Percentiles rank a stretch among this genome's conserved stretches.
Evolutionary conservation across 2,797 vertebrate genomes (phyloP).

Genomic region (Pogonophryne albipinna): DNA sequence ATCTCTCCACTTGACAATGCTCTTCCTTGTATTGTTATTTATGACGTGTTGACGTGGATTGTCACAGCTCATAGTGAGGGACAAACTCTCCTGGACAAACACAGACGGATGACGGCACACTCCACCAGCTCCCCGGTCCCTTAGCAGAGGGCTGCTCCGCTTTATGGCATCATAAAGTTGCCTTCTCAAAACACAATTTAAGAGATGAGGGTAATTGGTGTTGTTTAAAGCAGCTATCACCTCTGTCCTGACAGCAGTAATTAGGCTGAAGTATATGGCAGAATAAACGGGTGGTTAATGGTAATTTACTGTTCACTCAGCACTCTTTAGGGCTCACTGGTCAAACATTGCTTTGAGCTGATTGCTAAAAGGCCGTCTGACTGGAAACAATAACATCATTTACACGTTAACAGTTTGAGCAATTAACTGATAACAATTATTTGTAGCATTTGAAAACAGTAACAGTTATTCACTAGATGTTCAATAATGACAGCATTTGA

Average conservation of each 20-base stretch:
- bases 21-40: slow-evolving; percentile 32
- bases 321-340: slow-evolving; percentile 30
- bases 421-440: too few species aligned
- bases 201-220: slow-evolving; percentile 83
- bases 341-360: slow-evolving; percentile 26
- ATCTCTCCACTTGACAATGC: not conserved
- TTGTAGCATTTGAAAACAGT: not conserved
- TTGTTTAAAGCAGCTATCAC: slow-evolving; percentile 82
- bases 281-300: slow-evolving; percentile 55
- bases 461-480: not conserved
- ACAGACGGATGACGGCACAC: slow-evolving; percentile 54
- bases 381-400: not conserved
- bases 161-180: slow-evolving; percentile 89
- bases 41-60: slow-evolving; percentile 22
- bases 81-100: slow-evolving; percentile 42
- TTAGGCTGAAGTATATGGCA: slow-evolving; percentile 65
- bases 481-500: too few species aligned
- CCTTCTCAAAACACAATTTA: slow-evolving; percentile 83
- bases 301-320: slow-evolving; percentile 44
- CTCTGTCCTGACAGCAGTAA: slow-evolving; percentile 82
- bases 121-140: slow-evolving; percentile 58
- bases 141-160: slow-evolving; percentile 64
- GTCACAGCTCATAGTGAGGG: slow-evolving; percentile 47
- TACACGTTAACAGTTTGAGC: not conserved
- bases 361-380: slow-evolving; percentile 1